Base-by-base conservation (phyloP, 30 jellyfish, hydroid and myxozoan species). In the Aurelia aurita region DNA sequence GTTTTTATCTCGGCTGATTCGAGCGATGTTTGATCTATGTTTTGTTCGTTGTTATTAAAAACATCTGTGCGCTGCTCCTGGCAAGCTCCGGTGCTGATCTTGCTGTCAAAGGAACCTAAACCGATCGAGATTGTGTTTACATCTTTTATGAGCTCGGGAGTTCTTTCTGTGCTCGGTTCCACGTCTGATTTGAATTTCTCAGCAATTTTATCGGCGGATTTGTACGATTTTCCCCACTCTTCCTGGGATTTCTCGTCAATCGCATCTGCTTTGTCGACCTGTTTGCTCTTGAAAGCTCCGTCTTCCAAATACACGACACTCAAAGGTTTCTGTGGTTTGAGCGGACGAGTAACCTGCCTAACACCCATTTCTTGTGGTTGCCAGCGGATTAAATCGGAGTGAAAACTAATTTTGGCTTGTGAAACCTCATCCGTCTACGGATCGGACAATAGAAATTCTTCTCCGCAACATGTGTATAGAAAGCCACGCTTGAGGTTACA, bases 281-380 rank as follows among this genome's bases (percentile, higher is more conserved):
- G 55, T 69, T 83, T 59, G 28, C 67, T 55, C 73, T 63, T 32
- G 85, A 54, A 68, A 51, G 47, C 9, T 18, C 55, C 84, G 70
- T 68, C 82, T 47, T 69, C 93, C 87, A 83, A 58, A 71, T 68
- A 83, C 58, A 70, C 39, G 58, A 68, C 93, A 74, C 46, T 34
- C 27, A 74, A 66, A 28, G 83, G 49, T 35, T 83, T 75, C 72
- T 83, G 93, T 25, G 93, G 93, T 83, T 83, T 83, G 64, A 70
- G 61, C 77, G 87, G 80, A 16, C 74, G 87, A 83, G 84, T 70
- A 26, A 83, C 84, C 84, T 72, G 87, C 80, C 55, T 83, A 34
- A 83, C 93, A 58, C 86, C 93, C 93, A 83, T 83, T 58, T 39
- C 77, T 83, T 64, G 87, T 45, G 82, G 93, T 83, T 71, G 73